Evolutionary conservation across 2,888 invertebrate species (phyloP), one percentile per base, ranked within the genome.

Genomic region (Drymonia ruficornis): DNA sequence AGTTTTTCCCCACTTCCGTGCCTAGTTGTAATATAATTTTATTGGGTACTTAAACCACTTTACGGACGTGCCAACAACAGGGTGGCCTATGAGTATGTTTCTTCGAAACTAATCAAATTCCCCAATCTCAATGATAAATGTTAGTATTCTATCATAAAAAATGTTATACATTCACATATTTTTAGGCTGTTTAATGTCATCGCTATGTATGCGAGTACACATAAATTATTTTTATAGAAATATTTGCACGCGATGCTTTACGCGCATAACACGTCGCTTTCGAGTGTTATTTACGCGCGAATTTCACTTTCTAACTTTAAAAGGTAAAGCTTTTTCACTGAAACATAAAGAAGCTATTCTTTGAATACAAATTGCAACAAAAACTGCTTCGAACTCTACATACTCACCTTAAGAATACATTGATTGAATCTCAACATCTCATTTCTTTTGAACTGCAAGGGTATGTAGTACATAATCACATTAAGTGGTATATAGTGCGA

Each of bases 101-200:
- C 63, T 59, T 58, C 52, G 58, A 67, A 64, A 52, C 51, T 53
- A 52, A 52, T 58, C 50, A 63, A 65, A 47, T 54, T 56, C 53
- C 56, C 50, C 62, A 43, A 48, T 45, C 36, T 44, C 40, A 47
- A 59, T 63, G 60, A 66, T 62, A 69, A 64, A 72, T 70, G 56
- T 47, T 52, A 61, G 64, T 66, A 74, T 67, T 68, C 63, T 69
- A 67, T 36, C n/a, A 67, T 56, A 55, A 64, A 59, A 66, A 61
- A 59, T 56, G 18, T 59, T 53, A 61, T 63, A 71, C 61, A 57
- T 56, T 59, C 50, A 49, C 62, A 57, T 54, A 56, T 55, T 59
- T 65, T 59, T 56, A 65, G 56, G 63, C 68, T 65, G 55, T 73
- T 63, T 61, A 66, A 61, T 73, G 65, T 74, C 73, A 64, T 65